Evolutionary conservation across 2,113 vertebrate genomes (phyloP), one percentile per base, ranked within the genome.

Genomic region (Oenanthe melanoleuca): DNA sequence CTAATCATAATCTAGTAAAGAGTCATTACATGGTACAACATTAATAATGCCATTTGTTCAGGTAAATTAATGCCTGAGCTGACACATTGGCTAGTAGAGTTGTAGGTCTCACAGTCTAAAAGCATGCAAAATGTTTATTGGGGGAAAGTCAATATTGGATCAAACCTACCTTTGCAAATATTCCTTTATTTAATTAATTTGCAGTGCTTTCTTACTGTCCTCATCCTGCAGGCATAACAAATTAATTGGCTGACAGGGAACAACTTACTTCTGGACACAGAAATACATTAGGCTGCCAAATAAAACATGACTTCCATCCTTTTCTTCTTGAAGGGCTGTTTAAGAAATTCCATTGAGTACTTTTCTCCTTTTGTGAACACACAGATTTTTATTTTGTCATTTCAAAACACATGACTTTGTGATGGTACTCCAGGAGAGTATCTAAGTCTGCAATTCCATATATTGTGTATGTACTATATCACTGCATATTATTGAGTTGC

Each of bases 281-380:
- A 95, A 92, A 90, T 61, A 9, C 25, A 60, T 83, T 94, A 56
- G 75, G 69, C 63, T 94, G 86, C 70, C 84, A 97, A 88, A 93
- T 72, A 82, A 96, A 93, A 93, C 44, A 77, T 33, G 77, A 11
- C 75, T 93, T 94, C 86, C 42, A 52, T 53, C 67, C 64, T 84
- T 71, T 88, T 53, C 84, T 91, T 74, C 78, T 47, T 91, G 74
- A 82, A 72, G 29, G 83, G 75, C 69, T 93, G 63, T 63, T 93
- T 95, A 97, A 95, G 78, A 91, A 95, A 67, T 53, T 60, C 59
- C 59, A 86, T 89, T 66, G 57, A 82, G 45, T 86, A 60, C 31
- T 77, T 92, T 95, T 45, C 83, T 86, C 50, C 80, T 87, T 90
- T 49, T 88, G 78, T 96, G 91, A 84, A 84, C 70, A 80, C 40